Percentiles rank a stretch among this genome's conserved stretches.
phyloP scores from a whole-genome alignment of 1,140 invertebrate species.

The Drosophila melanogaster region Release_6_plus_ISO1_MT NT_033779.5:20501-21000 shows the following conservation, averaged over 20 bases:
- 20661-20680: too few species aligned
- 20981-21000: slow-evolving; percentile 18
- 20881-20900: slow-evolving; percentile 4
- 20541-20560: too few species aligned
- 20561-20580: too few species aligned
- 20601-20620: too few species aligned
- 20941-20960: slow-evolving; percentile 36
- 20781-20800: neutral
- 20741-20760: neutral
- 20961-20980: slow-evolving; percentile 2
- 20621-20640: too few species aligned
- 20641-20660: too few species aligned
- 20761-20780: neutral
- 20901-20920: neutral
- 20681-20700: neutral
- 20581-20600: too few species aligned
- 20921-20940: slow-evolving; percentile 12
- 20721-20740: neutral
- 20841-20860: slow-evolving; percentile 1
- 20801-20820: slow-evolving; percentile 29
- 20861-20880: slow-evolving; percentile 6
- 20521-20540: too few species aligned
- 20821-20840: neutral
- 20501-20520: too few species aligned
- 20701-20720: neutral